Conservation (phyloP, 1,140 invertebrate genomes). For the Saccostrea echinata region DNA sequence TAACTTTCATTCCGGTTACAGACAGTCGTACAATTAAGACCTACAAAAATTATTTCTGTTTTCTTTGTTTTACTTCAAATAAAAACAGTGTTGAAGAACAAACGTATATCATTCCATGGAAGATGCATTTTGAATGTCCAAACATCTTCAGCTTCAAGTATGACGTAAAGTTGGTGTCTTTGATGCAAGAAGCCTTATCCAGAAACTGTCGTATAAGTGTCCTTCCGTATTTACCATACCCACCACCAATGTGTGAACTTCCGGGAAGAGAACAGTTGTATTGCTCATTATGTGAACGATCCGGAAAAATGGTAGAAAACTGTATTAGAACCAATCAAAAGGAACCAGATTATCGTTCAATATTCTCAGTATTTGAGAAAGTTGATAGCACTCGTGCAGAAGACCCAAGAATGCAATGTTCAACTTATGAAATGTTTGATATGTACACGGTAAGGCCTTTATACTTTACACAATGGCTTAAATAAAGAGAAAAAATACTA, state of each 20-base stretch:
- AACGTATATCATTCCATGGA: neutral
- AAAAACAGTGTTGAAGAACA: too few relatives aligned
- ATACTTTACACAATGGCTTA: too few relatives aligned
- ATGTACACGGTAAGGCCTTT: neutral
- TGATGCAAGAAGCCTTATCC: neutral
- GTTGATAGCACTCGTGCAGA: neutral
- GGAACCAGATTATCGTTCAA: neutral
- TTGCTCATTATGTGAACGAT: neutral
- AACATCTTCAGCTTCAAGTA: neutral
- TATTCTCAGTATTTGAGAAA: neutral
- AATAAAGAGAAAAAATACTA: too few relatives aligned
- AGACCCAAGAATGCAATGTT: neutral
- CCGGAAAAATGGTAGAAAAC: too few relatives aligned
- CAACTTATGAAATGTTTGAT: neutral
- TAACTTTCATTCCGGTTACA: neutral
- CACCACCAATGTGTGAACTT: too few relatives aligned
- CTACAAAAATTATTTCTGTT: slow-evolving; percentile 2
- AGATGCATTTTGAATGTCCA: neutral
- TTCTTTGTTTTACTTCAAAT: neutral
- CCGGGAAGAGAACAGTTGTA: neutral
- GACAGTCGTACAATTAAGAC: neutral
- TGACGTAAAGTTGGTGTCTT: neutral
- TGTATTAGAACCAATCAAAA: too few relatives aligned
- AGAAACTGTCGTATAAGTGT: neutral
- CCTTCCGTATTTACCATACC: neutral